Evolutionary conservation across 1,140 invertebrate species (phyloP).

Genomic region (Drosophila micromelanica): DNA sequence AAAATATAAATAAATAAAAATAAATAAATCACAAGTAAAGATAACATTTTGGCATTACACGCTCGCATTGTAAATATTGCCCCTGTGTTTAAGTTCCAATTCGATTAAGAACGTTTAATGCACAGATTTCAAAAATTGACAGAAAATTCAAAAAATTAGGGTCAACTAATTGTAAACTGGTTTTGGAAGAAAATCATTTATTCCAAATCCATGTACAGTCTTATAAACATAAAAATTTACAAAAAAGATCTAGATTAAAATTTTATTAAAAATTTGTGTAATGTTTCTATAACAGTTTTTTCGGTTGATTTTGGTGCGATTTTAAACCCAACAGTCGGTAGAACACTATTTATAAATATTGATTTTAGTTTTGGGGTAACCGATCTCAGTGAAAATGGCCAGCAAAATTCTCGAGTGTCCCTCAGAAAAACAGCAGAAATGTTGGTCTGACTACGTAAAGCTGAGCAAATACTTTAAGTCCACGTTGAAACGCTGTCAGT

Average conservation of each 20-base stretch:
- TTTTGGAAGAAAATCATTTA: background rate
- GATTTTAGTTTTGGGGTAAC: background rate
- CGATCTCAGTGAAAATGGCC: background rate
- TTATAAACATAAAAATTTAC: background rate
- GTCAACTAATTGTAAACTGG: background rate
- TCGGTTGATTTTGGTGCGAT: background rate
- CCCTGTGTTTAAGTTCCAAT: background rate
- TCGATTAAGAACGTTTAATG: background rate
- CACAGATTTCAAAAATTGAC: background rate
- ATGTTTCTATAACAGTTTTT: background rate
- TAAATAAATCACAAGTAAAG: conserved; percentile 40
- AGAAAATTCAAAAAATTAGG: background rate
- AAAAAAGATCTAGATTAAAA: background rate
- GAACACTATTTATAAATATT: background rate
- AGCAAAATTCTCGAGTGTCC: background rate
- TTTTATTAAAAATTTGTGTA: background rate
- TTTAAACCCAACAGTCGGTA: background rate
- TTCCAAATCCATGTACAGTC: background rate
- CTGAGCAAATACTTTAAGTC: conserved; percentile 4
- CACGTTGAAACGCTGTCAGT: background rate
- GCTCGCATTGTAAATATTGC: conserved; percentile 1
- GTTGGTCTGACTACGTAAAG: conserved; percentile 23
- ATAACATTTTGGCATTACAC: conserved; percentile 44
- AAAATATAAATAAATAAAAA: background rate
- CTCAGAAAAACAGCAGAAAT: background rate